Percentiles rank a stretch among this genome's conserved stretches.
phyloP scores from a whole-genome alignment of 2,113 vertebrate species.

The Dunckerocampus dactyliophorus region DNA sequence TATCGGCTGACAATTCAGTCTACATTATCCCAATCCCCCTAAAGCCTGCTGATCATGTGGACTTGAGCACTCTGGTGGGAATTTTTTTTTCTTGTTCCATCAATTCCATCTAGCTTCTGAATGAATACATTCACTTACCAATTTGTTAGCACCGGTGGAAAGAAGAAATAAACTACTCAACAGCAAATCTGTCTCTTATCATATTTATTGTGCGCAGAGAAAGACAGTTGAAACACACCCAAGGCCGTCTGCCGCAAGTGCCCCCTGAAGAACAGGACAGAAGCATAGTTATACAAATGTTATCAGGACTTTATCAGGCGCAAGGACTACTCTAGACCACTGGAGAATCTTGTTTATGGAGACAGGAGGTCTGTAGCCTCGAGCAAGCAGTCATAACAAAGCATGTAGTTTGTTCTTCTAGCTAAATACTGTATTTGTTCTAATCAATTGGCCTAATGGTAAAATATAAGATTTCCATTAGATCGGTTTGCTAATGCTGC shows the following conservation, averaged over 20 bases:
- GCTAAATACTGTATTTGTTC: background rate
- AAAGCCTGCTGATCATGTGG: constrained; percentile 25
- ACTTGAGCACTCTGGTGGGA: background rate
- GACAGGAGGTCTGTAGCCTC: no score
- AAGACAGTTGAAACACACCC: no score
- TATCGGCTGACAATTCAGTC: constrained; percentile 35
- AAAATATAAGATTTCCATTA: background rate
- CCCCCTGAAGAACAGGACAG: no score
- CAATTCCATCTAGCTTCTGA: background rate
- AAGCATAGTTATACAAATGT: no score
- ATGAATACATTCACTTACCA: background rate
- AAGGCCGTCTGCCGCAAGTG: no score
- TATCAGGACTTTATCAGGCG: no score
- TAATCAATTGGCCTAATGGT: background rate
- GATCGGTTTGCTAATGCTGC: no score
- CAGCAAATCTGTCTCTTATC: no score
- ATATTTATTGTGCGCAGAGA: no score
- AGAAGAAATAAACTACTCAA: background rate
- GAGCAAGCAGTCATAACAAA: no score
- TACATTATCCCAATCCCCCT: constrained; percentile 16
- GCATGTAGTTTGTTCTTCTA: background rate
- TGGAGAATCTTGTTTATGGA: no score
- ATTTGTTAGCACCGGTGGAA: background rate
- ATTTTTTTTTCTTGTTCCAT: background rate
- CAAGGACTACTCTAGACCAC: no score